Percentiles rank a stretch among this genome's conserved stretches.
Conservation (phyloP, 1,140 invertebrate species). For the Lepidurus couesii region DNA sequence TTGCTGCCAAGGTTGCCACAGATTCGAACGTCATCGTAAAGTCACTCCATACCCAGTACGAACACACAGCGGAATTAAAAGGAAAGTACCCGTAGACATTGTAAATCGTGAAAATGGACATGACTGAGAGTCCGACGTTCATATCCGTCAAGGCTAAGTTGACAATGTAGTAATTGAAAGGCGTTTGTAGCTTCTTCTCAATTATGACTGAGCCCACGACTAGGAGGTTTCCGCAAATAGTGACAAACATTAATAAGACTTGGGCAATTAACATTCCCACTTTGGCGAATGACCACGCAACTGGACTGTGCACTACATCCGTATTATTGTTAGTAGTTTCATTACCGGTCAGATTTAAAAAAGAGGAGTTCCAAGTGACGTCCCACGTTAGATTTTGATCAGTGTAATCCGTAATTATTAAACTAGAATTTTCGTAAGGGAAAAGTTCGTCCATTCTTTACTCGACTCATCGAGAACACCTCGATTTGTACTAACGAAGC, state of each 20-base stretch:
- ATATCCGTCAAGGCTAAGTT: constrained; percentile 42
- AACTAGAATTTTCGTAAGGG: neutral
- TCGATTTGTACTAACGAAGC: too few relatives aligned
- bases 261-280: constrained; percentile 32
- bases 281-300: constrained; percentile 27
- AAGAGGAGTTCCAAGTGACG: neutral
- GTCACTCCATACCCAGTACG: constrained; percentile 46
- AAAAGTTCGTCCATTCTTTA: too few relatives aligned
- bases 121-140: constrained; percentile 41
- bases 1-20: constrained; percentile 44
- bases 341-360: neutral
- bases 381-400: neutral
- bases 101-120: constrained; percentile 41
- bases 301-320: neutral
- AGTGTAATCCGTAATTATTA: neutral
- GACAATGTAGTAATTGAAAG: constrained; percentile 42
- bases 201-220: constrained; percentile 39
- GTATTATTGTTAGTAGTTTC: constrained; percentile 4
- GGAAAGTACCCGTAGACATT: constrained; percentile 41
- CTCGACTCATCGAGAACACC: too few relatives aligned
- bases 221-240: constrained; percentile 41
- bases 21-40: constrained; percentile 47
- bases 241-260: constrained; percentile 40
- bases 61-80: constrained; percentile 42
- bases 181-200: constrained; percentile 41